Evolutionary conservation across 2,113 vertebrate species (phyloP).

Genomic region (Rhinoderma darwinii): DNA sequence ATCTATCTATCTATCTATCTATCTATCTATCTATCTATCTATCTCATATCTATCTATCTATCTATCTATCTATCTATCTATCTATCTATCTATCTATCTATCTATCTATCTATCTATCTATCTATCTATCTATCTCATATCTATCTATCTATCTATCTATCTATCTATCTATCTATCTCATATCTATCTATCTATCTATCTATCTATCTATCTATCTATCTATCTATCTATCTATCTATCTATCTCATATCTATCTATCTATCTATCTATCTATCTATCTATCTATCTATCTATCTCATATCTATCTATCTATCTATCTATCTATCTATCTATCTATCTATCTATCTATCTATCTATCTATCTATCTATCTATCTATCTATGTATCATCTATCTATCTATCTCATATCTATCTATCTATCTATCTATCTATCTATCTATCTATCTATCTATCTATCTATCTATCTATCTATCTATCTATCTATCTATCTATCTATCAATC

Average conservation of each 20-base stretch:
- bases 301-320: conserved; percentile 3
- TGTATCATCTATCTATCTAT: too few relatives aligned
- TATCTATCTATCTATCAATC: neutral
- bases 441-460: neutral
- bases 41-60: conserved; percentile 9
- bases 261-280: too few relatives aligned
- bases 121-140: too few relatives aligned
- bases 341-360: neutral
- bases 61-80: conserved; percentile 15
- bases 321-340: neutral
- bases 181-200: too few relatives aligned
- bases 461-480: neutral
- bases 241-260: too few relatives aligned
- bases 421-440: neutral
- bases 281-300: neutral
- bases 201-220: too few relatives aligned
- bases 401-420: too few relatives aligned
- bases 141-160: too few relatives aligned
- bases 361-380: neutral
- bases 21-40: neutral
- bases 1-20: neutral
- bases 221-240: too few relatives aligned
- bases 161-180: too few relatives aligned
- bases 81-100: too few relatives aligned
- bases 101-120: too few relatives aligned